phyloP scores from a whole-genome alignment of 2,888 invertebrate species.

The Dolichomitus sp. region DNA sequence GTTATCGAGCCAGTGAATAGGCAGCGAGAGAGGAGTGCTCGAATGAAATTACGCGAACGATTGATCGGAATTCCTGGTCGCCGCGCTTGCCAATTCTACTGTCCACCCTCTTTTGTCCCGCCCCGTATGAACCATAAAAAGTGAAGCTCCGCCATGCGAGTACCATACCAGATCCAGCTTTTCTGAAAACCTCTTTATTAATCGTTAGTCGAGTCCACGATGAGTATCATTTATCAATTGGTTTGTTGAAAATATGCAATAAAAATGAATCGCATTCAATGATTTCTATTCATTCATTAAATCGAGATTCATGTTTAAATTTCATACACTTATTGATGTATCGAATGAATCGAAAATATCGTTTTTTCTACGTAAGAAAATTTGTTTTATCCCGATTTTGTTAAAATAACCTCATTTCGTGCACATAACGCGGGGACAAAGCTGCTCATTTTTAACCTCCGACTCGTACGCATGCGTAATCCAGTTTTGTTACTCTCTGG shows the following conservation, averaged over 20 bases:
- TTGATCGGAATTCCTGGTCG: constrained; percentile 56
- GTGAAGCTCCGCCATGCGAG: neutral
- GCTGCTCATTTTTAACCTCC: no score
- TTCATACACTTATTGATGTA: neutral
- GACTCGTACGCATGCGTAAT: no score
- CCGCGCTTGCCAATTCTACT: constrained; percentile 17
- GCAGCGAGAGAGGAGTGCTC: constrained; percentile 27
- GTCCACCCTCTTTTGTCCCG: constrained; percentile 4
- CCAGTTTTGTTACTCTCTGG: no score
- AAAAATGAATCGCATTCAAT: neutral
- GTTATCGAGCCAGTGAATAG: constrained; percentile 42
- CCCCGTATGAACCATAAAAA: constrained; percentile 9
- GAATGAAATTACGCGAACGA: constrained; percentile 52
- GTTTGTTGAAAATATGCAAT: neutral
- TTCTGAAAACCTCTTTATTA: constrained; percentile 9
- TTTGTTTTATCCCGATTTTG: no score
- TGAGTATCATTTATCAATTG: neutral
- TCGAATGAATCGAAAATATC: neutral
- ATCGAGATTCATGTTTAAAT: neutral
- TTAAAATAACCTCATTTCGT: no score
- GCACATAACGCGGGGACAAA: no score
- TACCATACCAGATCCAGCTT: neutral
- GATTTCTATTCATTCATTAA: neutral
- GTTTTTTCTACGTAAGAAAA: no score
- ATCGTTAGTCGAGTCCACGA: neutral